phyloP scores from a whole-genome alignment of 2,113 vertebrate genomes.

The Phyllostomus discolor region DNA sequence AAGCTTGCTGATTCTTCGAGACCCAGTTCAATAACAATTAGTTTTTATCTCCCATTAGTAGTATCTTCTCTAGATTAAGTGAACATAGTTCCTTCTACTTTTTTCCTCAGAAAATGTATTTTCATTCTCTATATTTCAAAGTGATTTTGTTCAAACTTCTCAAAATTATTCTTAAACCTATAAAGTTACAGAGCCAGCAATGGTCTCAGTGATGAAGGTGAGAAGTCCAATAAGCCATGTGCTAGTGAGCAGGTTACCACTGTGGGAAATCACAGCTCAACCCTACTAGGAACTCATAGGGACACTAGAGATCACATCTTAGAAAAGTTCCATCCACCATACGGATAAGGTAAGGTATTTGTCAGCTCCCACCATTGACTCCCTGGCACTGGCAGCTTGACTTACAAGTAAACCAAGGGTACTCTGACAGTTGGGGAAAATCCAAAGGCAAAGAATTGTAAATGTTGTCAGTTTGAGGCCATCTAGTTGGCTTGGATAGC shows the following conservation, averaged over 20 bases:
- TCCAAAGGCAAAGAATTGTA: neutral
- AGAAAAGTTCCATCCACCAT: neutral
- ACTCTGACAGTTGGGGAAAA: neutral
- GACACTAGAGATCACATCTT: neutral
- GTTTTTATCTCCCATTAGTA: neutral
- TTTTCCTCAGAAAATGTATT: constrained; percentile 10
- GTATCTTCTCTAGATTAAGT: neutral
- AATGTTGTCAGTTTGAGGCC: neutral
- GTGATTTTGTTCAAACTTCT: constrained; percentile 34
- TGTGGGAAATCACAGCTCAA: neutral
- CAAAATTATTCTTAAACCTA: neutral
- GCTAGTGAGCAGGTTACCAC: neutral
- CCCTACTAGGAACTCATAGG: neutral
- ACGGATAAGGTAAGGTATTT: neutral
- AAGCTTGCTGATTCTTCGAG: neutral
- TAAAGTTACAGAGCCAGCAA: constrained; percentile 5
- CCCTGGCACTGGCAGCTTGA: neutral
- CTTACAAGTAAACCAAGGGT: neutral
- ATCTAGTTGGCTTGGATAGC: neutral
- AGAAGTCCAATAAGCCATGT: neutral
- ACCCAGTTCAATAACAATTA: neutral
- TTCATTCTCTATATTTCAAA: constrained; percentile 22
- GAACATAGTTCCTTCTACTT: neutral
- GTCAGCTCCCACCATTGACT: neutral
- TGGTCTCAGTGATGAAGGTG: neutral